phyloP scores from a whole-genome alignment of 2,797 vertebrate genomes.

The Malurus splendens region DNA sequence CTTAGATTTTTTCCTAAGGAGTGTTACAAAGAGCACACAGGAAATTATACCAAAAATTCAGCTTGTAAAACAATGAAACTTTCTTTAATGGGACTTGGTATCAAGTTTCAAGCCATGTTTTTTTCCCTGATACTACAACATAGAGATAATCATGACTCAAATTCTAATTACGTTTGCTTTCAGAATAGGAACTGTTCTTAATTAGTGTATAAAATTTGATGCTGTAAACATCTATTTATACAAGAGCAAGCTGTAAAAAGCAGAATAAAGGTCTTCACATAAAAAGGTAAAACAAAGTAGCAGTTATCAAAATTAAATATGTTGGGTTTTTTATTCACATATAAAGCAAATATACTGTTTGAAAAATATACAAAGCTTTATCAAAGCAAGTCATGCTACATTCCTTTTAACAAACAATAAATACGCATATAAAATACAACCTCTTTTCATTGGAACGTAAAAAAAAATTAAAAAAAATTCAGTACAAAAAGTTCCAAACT shows the following conservation, averaged over 20 bases:
- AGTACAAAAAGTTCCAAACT: background rate
- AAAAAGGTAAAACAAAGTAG: background rate
- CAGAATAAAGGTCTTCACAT: background rate
- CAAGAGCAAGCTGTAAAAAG: background rate
- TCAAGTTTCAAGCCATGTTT: background rate
- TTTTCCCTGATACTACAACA: background rate
- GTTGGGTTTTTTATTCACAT: background rate
- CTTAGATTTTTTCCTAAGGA: background rate
- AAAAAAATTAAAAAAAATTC: background rate
- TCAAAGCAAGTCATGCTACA: background rate
- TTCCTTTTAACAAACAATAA: slow-evolving; percentile 34
- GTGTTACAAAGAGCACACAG: background rate
- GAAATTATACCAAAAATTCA: background rate
- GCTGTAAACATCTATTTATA: background rate
- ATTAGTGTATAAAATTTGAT: background rate
- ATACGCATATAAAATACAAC: background rate
- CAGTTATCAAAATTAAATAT: background rate
- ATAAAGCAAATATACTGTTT: background rate
- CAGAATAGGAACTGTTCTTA: background rate
- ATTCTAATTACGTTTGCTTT: background rate
- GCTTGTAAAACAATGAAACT: background rate
- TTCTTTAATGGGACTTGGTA: background rate
- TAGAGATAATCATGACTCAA: background rate
- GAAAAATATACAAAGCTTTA: background rate
- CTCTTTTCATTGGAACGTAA: background rate